phyloP scores from a whole-genome alignment of 2,888 invertebrate species.

The Ypsolopha scabrella region DNA sequence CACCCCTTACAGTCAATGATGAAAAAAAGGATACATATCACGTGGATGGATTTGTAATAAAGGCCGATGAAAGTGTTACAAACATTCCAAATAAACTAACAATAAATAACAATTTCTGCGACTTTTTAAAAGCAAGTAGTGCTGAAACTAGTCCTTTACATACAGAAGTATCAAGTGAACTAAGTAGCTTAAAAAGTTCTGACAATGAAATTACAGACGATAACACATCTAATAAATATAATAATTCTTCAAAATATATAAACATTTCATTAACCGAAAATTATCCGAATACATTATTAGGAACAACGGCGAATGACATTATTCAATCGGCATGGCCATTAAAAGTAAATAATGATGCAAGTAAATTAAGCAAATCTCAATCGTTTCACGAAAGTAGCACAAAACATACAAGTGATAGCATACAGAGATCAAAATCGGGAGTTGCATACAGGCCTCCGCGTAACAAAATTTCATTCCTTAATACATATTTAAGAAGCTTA shows the following conservation, averaged over 20 bases:
- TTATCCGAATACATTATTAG: conserved; percentile 20
- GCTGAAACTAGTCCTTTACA: conserved; percentile 45
- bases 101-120: conserved; percentile 33
- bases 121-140: conserved; percentile 39
- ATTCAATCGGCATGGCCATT: background rate
- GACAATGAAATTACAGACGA: conserved; percentile 52
- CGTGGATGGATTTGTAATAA: conserved; percentile 30
- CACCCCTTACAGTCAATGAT: conserved; percentile 22
- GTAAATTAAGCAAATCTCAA: conserved; percentile 44
- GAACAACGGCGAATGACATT: background rate
- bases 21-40: conserved; percentile 15
- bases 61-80: conserved; percentile 34
- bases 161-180: conserved; percentile 50
- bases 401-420: conserved; percentile 13
- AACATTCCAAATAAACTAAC: conserved; percentile 60
- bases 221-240: background rate
- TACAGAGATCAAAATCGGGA: conserved; percentile 52
- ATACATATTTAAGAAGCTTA: conserved; percentile 66
- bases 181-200: conserved; percentile 65
- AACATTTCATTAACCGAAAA: conserved; percentile 11
- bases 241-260: background rate
- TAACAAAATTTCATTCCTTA: conserved; percentile 61
- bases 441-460: conserved; percentile 44
- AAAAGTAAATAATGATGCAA: background rate
- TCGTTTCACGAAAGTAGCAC: conserved; percentile 38